Base-by-base conservation (phyloP, 1,140 invertebrate genomes). In the Aphidius ervi region DNA sequence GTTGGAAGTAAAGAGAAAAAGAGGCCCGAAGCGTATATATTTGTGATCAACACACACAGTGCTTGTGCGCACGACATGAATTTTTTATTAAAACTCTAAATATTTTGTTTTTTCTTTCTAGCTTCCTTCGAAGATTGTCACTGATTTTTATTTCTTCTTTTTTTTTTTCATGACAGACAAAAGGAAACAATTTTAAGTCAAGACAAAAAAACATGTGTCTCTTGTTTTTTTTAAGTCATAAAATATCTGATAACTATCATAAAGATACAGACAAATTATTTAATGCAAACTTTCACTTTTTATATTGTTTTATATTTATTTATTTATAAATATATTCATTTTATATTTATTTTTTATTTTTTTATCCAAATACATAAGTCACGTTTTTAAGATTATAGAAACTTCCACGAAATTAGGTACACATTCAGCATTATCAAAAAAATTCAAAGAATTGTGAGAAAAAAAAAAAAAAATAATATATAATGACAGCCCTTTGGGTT, bases 51-150 rank as follows among this genome's bases (percentile, higher is more conserved):
- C 23, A n/a, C 56, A 37, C 59, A 42, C 46, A 45, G 54, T 50
- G 56, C 45, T 50, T 66, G 66, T 67, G 72, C 70, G 71, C 75
- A 78, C 75, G 75, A 77, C 72, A 70, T 71, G 75, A 70, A 77
- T 79, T 79, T 77, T 79, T 77, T 31, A 31, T 31, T 31, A 31
- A 31, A 65, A 68, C 67, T 66, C 64, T 40, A 31, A 31, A 31
- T 40, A 39, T 54, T 43, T 43, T 5, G 52, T 37, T 42, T 52
- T 37, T 52, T 37, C 31, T 52, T 37, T 10, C 10, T 7, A 10
- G 37, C 49, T 37, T 52, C 49, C 49, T 52, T 37, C 23, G 49
- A 40, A 54, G 52, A 54, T 54, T 54, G 39, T 41, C 52, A 54
- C 66, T 72, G 76, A 78, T 76, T 77, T 16, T 78, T 76, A 37